Evolutionary conservation across 64 coral and sea anemone genomes (phyloP), one percentile per base, ranked within the genome.

Genomic region (Acropora tenuis): DNA sequence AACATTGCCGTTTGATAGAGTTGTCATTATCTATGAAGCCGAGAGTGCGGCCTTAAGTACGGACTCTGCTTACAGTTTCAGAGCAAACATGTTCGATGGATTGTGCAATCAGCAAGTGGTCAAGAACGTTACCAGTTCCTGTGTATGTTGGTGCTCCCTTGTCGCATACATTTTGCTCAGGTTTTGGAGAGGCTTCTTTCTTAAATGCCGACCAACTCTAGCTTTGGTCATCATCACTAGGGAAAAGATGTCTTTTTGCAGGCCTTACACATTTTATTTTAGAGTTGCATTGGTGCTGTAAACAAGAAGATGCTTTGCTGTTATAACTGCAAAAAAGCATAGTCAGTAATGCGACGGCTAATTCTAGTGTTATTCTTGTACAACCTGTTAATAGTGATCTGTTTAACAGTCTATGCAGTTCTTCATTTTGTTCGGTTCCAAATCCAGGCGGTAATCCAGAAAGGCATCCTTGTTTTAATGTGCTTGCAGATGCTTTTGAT

Each of bases 371-470:
- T 0, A 88, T 93, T 93, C 91, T 58, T 81, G 85, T 87, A 9
- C 80, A 69, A 48, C 90, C 80, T 5, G 81, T 47, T n/a, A 86
- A 41, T 9, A 92, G 44, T 10, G 80, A 79, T 7, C 83, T 9
- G 49, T 93, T 76, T 3, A 93, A 20, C 5, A 93, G 71, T 44
- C 78, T 47, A 49, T 93, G 86, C 10, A 93, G 17, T 44, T 93
- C 78, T 89, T 88, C 72, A 79, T 90, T 90, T 67, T 71, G 50
- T 74, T 94, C 88, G 43, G 87, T 90, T 30, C 93, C 89, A 50
- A 46, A 87, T 48, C 88, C 88, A 13, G 93, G 60, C 16, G 82
- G 93, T 3, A 94, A 90, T 43, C 46, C 63, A 13, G 88, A 86
- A 0, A 94, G 15, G 41, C 88, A 94, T 48, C 93, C 93, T 75